Percentiles rank a stretch among this genome's conserved stretches.
Evolutionary conservation across 2,888 invertebrate species (phyloP).

Genomic region (Tipula lateralis): DNA sequence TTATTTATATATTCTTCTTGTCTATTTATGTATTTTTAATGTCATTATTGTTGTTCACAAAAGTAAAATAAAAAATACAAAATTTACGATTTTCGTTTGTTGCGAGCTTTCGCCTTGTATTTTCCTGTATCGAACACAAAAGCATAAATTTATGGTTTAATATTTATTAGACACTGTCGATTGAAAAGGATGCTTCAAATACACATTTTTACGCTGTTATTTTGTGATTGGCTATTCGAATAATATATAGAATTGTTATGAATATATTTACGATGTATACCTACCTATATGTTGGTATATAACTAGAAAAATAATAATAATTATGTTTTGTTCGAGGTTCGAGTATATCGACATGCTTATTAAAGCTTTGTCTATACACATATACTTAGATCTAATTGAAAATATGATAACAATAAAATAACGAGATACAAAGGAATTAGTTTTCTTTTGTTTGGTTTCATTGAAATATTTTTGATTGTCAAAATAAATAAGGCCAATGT

Average conservation of each 20-base stretch:
- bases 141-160: background rate
- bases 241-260: background rate
- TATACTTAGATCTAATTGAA: background rate
- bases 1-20: background rate
- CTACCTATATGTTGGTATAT: background rate
- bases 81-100: background rate
- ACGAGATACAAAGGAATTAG: background rate
- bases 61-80: background rate
- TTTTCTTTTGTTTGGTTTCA: background rate
- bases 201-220: background rate
- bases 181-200: slow-evolving; percentile 1
- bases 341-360: background rate
- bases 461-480: background rate
- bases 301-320: background rate
- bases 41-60: slow-evolving; percentile 1
- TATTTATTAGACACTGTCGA: background rate
- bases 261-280: background rate
- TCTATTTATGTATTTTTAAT: slow-evolving; percentile 24
- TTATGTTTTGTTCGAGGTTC: background rate
- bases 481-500: background rate
- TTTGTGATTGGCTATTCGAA: background rate
- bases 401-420: background rate
- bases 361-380: too few species aligned
- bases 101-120: background rate
- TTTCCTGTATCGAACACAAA: background rate